These are phyloP conservation scores for Myopa testacea DNA, from an alignment of 2,888 invertebrate species.

Conservation along the genomic window DNA sequence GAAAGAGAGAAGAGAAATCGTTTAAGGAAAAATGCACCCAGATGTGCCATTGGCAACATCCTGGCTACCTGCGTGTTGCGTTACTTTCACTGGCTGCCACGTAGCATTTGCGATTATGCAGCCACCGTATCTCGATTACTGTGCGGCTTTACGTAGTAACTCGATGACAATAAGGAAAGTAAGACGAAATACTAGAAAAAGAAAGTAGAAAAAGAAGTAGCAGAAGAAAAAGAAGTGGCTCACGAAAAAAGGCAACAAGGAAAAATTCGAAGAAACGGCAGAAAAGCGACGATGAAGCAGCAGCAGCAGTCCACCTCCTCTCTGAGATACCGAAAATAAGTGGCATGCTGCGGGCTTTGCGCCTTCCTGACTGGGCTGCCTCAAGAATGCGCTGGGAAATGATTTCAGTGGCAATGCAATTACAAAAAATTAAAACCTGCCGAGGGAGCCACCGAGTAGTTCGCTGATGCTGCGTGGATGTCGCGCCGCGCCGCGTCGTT, in stretches of 20 bases:
- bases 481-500: neutral
- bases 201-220: neutral
- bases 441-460: neutral
- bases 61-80: neutral
- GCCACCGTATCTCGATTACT: neutral
- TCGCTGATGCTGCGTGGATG: neutral
- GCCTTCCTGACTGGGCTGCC: neutral
- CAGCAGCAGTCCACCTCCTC: no score
- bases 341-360: neutral
- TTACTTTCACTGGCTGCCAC: slow-evolving; percentile 11
- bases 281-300: neutral
- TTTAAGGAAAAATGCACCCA: neutral
- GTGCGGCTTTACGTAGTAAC: neutral
- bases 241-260: neutral
- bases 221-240: neutral
- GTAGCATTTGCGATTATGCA: neutral
- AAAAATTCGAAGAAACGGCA: neutral
- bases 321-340: no score
- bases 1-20: neutral
- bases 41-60: neutral
- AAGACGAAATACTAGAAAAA: neutral
- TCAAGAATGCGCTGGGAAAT: neutral
- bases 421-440: neutral
- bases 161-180: neutral
- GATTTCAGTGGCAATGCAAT: neutral